Base-by-base conservation (phyloP, 1,140 invertebrate genomes). In the Tetramorium alpestre region DNA sequence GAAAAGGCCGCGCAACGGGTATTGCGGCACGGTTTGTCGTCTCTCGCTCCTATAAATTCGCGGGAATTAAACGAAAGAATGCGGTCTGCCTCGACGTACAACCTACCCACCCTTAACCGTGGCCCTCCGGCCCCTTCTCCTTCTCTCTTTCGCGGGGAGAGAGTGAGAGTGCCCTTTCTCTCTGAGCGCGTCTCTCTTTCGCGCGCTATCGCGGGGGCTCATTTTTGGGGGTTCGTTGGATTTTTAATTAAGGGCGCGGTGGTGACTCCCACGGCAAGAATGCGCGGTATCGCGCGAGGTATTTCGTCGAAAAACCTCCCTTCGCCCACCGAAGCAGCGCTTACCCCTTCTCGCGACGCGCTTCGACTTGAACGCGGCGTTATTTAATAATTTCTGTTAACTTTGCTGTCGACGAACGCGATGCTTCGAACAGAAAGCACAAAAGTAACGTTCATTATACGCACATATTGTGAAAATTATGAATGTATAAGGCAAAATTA, bases 31-130 rank as follows among this genome's bases (percentile, higher is more conserved):
- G 69, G 92, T 94, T 93, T 90, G 92, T 92, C 92, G 93, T 93
- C 91, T 90, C 90, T 92, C 92, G 92, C 91, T 94, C 91, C 93
- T 94, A 95, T 95, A 95, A 95, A 95, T 95, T 95, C 93, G 93
- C 93, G 93, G 94, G 94, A 95, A 95, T 95, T 95, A 95, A 95
- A 95, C 94, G 94, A 95, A 95, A 95, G 95, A 95, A 95, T 95
- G 95, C 92, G 94, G 94, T 95, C 94, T 94, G 92, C 91, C 93
- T 92, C 93, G 94, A 94, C 94, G 94, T 95, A 94, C 93, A 92
- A 94, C 89, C 93, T 85, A 87, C 85, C 88, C 58, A 86, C 87
- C 93, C 93, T 93, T 92, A 94, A 93, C 92, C 89, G 90, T 80
- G 60, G 41, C 85, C 75, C 41, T 70, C 76, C 51, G 47, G 64